phyloP scores from a whole-genome alignment of 2,113 vertebrate species.

The Archilochus colubris region DNA sequence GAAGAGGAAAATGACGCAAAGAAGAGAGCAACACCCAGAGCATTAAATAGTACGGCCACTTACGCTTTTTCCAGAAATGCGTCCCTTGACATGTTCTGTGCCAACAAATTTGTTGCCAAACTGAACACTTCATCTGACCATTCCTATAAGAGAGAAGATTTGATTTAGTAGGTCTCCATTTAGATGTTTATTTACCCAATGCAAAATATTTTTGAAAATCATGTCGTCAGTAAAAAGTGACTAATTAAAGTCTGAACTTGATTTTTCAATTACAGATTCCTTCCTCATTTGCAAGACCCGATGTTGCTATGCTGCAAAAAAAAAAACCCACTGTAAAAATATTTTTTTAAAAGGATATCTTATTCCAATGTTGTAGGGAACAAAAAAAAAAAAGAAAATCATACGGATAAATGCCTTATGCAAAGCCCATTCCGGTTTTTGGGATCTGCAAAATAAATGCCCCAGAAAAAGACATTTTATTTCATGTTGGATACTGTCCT shows the following conservation, averaged over 20 bases:
- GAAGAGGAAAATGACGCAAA: constrained; percentile 73
- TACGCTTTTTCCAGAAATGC: constrained; percentile 96
- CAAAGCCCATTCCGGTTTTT: neutral
- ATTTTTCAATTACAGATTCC: neutral
- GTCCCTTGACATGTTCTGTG: constrained; percentile 96
- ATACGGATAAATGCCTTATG: neutral
- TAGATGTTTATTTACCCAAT: constrained; percentile 17
- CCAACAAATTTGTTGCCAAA: constrained; percentile 93
- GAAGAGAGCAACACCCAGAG: constrained; percentile 50
- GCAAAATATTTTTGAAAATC: neutral
- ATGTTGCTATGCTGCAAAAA: neutral
- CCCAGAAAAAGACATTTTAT: neutral
- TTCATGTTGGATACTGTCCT: neutral
- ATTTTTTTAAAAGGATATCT: neutral
- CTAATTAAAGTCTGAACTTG: constrained; percentile 29
- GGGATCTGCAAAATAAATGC: neutral
- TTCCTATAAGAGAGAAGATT: constrained; percentile 81
- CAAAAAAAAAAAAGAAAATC: neutral
- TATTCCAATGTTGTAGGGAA: neutral
- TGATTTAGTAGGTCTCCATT: constrained; percentile 16
- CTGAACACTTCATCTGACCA: constrained; percentile 96
- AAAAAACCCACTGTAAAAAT: neutral
- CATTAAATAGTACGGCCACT: constrained; percentile 63
- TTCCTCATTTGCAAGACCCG: neutral
- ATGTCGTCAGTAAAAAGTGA: neutral